Percentiles rank a stretch among this genome's conserved stretches.
Conservation (phyloP, 2,113 vertebrate genomes). For the Charadrius vociferus region DNA sequence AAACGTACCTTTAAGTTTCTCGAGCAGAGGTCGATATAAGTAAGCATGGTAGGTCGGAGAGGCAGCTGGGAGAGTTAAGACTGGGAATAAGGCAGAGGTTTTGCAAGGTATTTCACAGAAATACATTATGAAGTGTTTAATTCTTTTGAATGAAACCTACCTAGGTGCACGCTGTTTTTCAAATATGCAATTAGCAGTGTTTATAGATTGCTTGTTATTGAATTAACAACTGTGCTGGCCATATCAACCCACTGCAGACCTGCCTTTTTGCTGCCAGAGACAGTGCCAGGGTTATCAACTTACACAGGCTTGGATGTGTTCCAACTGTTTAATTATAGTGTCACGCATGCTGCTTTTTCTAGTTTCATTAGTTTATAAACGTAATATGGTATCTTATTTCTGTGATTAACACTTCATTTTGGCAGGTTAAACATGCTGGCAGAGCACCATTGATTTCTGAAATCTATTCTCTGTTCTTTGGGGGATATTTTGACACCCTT, state of each 20-base stretch:
- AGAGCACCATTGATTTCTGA: conserved; percentile 76
- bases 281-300: conserved; percentile 82
- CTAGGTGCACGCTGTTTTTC: conserved; percentile 65
- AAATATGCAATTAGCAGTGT: conserved; percentile 75
- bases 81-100: conserved; percentile 3
- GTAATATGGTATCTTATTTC: conserved; percentile 79
- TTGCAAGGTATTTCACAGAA: neutral
- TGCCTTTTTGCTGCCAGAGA: conserved; percentile 80
- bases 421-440: conserved; percentile 76
- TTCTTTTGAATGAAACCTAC: conserved; percentile 33
- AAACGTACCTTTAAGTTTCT: neutral
- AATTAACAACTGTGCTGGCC: conserved; percentile 73
- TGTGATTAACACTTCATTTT: conserved; percentile 85
- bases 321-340: conserved; percentile 84
- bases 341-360: conserved; percentile 79
- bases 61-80: neutral
- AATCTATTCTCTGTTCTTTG: conserved; percentile 70
- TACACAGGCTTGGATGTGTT: conserved; percentile 81
- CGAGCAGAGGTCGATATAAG: neutral
- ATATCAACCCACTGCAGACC: conserved; percentile 78
- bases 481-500: conserved; percentile 70
- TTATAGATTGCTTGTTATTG: conserved; percentile 81
- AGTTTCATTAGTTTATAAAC: conserved; percentile 84
- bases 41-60: neutral
- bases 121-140: neutral